These are phyloP conservation scores for Athalia circularis DNA, from an alignment of 2,888 invertebrate species.

Conservation along the genomic window DNA sequence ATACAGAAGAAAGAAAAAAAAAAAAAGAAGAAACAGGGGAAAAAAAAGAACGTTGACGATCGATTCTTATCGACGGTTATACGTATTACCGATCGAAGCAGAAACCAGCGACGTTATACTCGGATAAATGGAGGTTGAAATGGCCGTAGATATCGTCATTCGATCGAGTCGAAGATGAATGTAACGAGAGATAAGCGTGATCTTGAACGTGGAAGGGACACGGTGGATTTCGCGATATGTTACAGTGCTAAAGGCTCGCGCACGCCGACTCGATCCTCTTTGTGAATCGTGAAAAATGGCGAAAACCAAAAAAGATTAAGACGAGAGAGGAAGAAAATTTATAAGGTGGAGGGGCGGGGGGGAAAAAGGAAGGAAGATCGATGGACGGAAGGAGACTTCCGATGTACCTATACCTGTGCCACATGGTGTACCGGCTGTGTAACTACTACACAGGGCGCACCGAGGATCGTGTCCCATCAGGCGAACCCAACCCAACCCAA, in stretches of 20 bases:
- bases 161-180: constrained; percentile 40
- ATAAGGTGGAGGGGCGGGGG: neutral
- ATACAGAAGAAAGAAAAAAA: neutral
- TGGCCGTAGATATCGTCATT: constrained; percentile 26
- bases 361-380: constrained; percentile 9
- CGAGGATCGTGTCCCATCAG: neutral
- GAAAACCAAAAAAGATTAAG: neutral
- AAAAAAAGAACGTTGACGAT: neutral
- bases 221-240: neutral
- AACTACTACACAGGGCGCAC: constrained; percentile 24
- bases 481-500: constrained; percentile 23
- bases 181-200: constrained; percentile 44
- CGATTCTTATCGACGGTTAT: constrained; percentile 39
- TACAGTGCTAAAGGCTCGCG: neutral
- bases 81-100: constrained; percentile 40
- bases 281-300: neutral
- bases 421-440: constrained; percentile 22
- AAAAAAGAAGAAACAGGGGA: too few species aligned
- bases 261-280: too few species aligned
- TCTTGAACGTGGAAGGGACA: constrained; percentile 2
- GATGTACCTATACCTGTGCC: constrained; percentile 1
- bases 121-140: neutral
- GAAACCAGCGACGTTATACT: constrained; percentile 20
- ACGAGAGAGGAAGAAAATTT: constrained; percentile 9
- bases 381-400: neutral